Conservation (phyloP, 1,140 invertebrate genomes). For the Scaptomyza montana region DNA sequence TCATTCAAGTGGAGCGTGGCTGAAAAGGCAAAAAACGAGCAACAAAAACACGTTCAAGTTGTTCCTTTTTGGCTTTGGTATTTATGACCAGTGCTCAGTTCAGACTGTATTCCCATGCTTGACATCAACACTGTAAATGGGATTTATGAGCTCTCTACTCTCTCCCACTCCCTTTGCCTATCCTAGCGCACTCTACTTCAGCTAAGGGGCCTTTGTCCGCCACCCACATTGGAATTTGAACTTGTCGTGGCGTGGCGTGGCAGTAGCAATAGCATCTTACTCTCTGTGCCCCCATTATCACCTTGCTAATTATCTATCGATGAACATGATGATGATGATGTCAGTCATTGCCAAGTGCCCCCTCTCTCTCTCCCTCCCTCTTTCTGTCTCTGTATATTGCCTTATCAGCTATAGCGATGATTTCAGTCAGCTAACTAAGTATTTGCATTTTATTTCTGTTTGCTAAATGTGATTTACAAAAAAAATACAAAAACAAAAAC, state of each 20-base stretch:
- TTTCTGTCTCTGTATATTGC: conserved; percentile 4
- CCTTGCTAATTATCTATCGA: conserved; percentile 76
- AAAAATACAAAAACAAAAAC: conserved; percentile 9
- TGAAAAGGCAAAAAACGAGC: conserved; percentile 60
- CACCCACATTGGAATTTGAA: conserved; percentile 76
- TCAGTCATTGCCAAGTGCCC: conserved; percentile 51
- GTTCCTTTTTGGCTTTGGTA: conserved; percentile 69
- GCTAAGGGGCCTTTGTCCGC: conserved; percentile 13
- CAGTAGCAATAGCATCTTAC: conserved; percentile 44
- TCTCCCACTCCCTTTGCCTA: background rate
- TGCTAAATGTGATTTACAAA: conserved; percentile 27
- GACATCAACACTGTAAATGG: conserved; percentile 38
- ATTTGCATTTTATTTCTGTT: conserved; percentile 68
- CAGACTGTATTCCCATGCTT: conserved; percentile 58
- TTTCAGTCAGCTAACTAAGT: conserved; percentile 37
- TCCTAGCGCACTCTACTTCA: no score
- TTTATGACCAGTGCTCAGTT: conserved; percentile 62
- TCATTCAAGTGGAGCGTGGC: conserved; percentile 45
- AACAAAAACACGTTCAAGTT: conserved; percentile 72
- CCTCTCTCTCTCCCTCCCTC: background rate
- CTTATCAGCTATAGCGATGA: conserved; percentile 59
- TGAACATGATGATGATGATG: conserved; percentile 45
- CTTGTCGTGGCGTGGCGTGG: conserved; percentile 48
- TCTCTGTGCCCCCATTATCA: conserved; percentile 66
- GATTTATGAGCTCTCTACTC: conserved; percentile 27